phyloP scores from a whole-genome alignment of 2,113 vertebrate genomes.

The Ammodytes marinus region DNA sequence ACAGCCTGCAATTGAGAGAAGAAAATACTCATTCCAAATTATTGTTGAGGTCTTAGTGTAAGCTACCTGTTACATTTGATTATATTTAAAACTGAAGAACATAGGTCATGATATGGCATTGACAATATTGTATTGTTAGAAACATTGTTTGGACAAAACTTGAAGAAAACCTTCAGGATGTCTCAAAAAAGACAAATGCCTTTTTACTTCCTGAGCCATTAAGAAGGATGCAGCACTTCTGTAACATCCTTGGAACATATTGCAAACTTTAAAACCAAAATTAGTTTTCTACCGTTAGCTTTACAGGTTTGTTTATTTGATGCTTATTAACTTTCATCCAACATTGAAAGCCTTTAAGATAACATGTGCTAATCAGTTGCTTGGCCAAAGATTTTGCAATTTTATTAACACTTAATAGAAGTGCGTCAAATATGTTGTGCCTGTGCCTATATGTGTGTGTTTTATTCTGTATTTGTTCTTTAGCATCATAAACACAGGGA shows the following conservation, averaged over 20 bases:
- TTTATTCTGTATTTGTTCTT: slow-evolving; percentile 13
- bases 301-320: slow-evolving; percentile 16
- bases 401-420: slow-evolving; percentile 28
- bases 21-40: background rate
- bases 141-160: background rate
- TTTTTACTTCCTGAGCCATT: slow-evolving; percentile 1
- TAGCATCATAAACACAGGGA: slow-evolving; percentile 40
- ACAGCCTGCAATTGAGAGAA: background rate
- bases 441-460: slow-evolving; percentile 17
- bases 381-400: slow-evolving; percentile 36
- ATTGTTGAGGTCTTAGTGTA: background rate
- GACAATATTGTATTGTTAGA: background rate
- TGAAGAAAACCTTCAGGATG: background rate
- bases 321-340: slow-evolving; percentile 58
- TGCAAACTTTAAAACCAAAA: background rate
- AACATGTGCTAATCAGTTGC: slow-evolving; percentile 22
- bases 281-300: background rate
- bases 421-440: slow-evolving; percentile 26
- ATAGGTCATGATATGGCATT: background rate
- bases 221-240: background rate
- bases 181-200: background rate
- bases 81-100: background rate
- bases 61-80: background rate
- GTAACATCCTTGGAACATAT: background rate
- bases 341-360: slow-evolving; percentile 36